These are phyloP conservation scores for Octodonta nipae DNA, from an alignment of 2,888 invertebrate genomes.

Conservation along the genomic window DNA sequence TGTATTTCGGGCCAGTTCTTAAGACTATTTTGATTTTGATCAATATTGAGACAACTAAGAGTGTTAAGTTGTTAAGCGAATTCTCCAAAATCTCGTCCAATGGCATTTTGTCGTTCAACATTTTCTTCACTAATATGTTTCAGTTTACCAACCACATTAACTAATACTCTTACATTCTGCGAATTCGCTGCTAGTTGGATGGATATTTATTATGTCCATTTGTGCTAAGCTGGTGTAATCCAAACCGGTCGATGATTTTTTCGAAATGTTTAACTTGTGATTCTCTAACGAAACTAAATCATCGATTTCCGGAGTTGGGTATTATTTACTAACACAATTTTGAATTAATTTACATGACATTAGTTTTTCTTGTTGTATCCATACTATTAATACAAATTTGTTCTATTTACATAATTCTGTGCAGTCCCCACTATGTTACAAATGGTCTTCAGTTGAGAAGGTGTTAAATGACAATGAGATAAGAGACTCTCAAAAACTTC, in stretches of 20 bases:
- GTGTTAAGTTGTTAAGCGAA: slow-evolving; percentile 40
- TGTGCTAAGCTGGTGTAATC: slow-evolving; percentile 50
- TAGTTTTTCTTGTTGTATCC: slow-evolving; percentile 44
- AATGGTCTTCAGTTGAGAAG: slow-evolving; percentile 39
- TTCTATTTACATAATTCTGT: slow-evolving; percentile 38
- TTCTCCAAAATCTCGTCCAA: slow-evolving; percentile 42
- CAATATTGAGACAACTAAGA: slow-evolving; percentile 31
- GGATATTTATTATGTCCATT: slow-evolving; percentile 54
- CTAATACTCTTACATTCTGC: slow-evolving; percentile 42
- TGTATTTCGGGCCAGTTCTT: slow-evolving; percentile 40
- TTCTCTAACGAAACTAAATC: no score
- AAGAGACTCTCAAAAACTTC: slow-evolving; percentile 42
- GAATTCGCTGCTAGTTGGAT: slow-evolving; percentile 45
- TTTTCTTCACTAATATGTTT: slow-evolving; percentile 41
- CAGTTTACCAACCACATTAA: slow-evolving; percentile 40
- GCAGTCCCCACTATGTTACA: slow-evolving; percentile 40
- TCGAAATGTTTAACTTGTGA: no score
- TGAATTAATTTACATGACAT: slow-evolving; percentile 42
- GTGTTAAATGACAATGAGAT: slow-evolving; percentile 39
- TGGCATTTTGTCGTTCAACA: slow-evolving; percentile 30
- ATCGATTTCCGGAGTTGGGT: no score
- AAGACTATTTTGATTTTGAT: slow-evolving; percentile 20
- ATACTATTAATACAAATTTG: slow-evolving; percentile 42
- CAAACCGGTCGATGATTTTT: slow-evolving; percentile 39
- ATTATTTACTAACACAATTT: slow-evolving; percentile 36